Base-by-base conservation (phyloP, 2,797 vertebrate genomes). In the Eulemur mongoz region DNA sequence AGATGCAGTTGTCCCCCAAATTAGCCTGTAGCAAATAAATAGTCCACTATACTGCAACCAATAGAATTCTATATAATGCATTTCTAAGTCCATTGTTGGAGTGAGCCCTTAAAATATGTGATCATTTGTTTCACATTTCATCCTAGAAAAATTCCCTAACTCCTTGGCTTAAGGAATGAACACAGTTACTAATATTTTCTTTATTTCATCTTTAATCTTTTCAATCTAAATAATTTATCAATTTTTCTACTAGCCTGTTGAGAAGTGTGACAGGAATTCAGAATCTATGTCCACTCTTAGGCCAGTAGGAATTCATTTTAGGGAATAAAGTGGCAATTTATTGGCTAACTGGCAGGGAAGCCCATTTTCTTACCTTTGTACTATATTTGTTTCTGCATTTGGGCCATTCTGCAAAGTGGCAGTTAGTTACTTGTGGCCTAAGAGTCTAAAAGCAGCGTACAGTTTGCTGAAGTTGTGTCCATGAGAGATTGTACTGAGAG, bases 281-380 rank as follows among this genome's bases (percentile, higher is more conserved):
- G 88, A 92, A 92, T 96, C 65, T 92, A 54, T 83, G 43, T 92
- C 80, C 86, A 69, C 22, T 96, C 32, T 94, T 45, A 75, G 61
- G 65, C 15, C 69, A 83, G 82, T 89, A 84, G 38, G 35, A 96
- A 96, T 95, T 97, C 85, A 97, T 75, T 95, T 97, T 97, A 96
- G 45, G 30, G n/a, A 70, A 32, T 67, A 40, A 96, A 93, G 70
- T 95, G 80, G 32, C 40, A 95, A 89, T 95, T 91, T 85, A 91
- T 94, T 94, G 96, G 78, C 65, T 87, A 95, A 76, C 38, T 78
- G 78, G 43, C 48, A 57, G 63, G 30, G 59, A 93, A 95, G 43
- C 7, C 15, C 9, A 25, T 86, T 96, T 93, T 61, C 45, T 96
- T 93, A 83, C 92, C 75, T 97, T 96, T 86, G 20, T 88, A 72